phyloP scores from a whole-genome alignment of 2,888 invertebrate genomes.

The Hydroisotoma schaefferi region DNA sequence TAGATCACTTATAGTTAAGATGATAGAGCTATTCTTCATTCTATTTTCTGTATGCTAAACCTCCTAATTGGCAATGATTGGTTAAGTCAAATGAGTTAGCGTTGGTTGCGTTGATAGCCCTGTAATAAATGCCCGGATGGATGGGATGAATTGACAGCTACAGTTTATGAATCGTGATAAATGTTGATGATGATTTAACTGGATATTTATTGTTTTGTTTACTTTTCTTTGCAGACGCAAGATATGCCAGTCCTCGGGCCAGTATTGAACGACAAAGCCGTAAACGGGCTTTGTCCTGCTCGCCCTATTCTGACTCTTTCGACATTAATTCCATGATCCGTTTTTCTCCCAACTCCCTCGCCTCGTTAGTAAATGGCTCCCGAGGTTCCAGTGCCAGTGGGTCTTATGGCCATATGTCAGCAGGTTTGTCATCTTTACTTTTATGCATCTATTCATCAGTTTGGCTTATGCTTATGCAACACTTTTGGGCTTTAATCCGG shows the following conservation, averaged over 20 bases:
- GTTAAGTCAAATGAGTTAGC: neutral
- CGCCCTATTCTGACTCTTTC: slow-evolving; percentile 88
- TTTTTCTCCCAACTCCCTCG: slow-evolving; percentile 88
- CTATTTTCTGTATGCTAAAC: too few relatives aligned
- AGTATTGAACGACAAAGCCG: slow-evolving; percentile 65
- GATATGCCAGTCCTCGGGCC: slow-evolving; percentile 67
- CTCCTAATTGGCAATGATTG: neutral
- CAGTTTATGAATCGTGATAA: too few relatives aligned
- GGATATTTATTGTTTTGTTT: neutral
- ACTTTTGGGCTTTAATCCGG: neutral
- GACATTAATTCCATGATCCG: slow-evolving; percentile 94
- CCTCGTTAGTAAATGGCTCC: slow-evolving; percentile 74
- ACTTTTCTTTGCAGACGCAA: slow-evolving; percentile 56
- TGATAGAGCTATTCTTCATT: too few relatives aligned
- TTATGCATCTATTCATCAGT: too few relatives aligned
- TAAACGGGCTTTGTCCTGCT: slow-evolving; percentile 86
- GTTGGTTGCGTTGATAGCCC: too few relatives aligned
- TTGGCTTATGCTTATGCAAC: too few relatives aligned
- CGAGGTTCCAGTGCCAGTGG: slow-evolving; percentile 81
- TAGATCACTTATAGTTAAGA: too few relatives aligned
- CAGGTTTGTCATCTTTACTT: slow-evolving; percentile 59
- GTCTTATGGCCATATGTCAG: slow-evolving; percentile 94
- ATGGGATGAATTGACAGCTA: too few relatives aligned
- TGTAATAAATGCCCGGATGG: too few relatives aligned
- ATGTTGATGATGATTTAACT: neutral